A percentile compares a stretch with the other conserved stretches of the same genome.
Evolutionary conservation across 2,888 invertebrate genomes (phyloP).

Genomic region (Amblyteles armatorius): DNA sequence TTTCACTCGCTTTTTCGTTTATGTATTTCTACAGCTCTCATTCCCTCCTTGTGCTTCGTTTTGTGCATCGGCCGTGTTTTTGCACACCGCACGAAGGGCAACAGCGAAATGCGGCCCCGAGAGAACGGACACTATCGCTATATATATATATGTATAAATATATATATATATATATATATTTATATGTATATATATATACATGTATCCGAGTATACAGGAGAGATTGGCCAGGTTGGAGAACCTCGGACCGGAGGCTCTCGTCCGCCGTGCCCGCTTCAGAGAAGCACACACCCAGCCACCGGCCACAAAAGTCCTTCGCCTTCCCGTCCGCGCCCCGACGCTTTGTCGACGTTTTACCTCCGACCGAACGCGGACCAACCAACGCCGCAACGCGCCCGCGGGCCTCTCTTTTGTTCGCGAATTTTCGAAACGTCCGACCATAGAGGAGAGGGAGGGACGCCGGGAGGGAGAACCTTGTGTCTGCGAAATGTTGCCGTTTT

Average conservation of each 20-base stretch:
- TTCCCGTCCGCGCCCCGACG: conserved; percentile 37
- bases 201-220: not conserved
- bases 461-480: conserved; percentile 24
- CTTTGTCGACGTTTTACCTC: conserved; percentile 54
- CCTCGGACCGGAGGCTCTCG: conserved; percentile 35
- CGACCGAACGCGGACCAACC: conserved; percentile 37
- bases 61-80: conserved; percentile 19
- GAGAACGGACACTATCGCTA: not conserved
- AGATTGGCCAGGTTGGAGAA: conserved; percentile 47
- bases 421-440: conserved; percentile 40
- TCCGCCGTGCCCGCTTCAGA: conserved; percentile 4
- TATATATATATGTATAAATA: not conserved
- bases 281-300: conserved; percentile 29
- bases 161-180: too few relatives aligned
- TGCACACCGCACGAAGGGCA: conserved; percentile 9
- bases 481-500: conserved; percentile 30
- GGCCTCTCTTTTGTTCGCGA: conserved; percentile 54
- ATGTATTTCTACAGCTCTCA: conserved; percentile 34
- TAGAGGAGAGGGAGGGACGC: not conserved
- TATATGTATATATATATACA: not conserved
- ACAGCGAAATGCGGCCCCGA: conserved; percentile 5
- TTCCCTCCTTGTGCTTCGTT: not conserved
- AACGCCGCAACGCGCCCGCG: conserved; percentile 24
- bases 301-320: conserved; percentile 60
- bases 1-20: conserved; percentile 37